Evolutionary conservation across 1,140 invertebrate species (phyloP), one percentile per base, ranked within the genome.

Genomic region (Helicorthomorpha holstii): DNA sequence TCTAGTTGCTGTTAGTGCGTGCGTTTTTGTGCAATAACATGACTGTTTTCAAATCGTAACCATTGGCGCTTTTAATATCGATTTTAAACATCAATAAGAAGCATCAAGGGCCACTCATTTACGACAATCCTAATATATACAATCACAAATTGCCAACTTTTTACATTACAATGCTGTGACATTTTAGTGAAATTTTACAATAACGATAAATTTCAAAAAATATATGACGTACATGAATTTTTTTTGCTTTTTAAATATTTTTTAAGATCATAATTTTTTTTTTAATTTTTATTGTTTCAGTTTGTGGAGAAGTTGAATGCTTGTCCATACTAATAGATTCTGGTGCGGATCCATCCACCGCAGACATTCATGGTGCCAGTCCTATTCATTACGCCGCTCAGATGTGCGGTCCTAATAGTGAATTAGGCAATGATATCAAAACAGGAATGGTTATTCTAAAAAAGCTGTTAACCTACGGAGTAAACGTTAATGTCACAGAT

Each of bases 371-470:
- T 63, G 86, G 88, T 3, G 94, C 93, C 10, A 90, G 85, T 61
- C 91, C 94, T 0, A 70, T 98, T 23, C 94, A 98, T 66, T 98
- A 98, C 69, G 92, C 93, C 0, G 90, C 92, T 21, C 92, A 96
- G 67, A 91, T 94, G 78, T 91, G 89, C 63, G 88, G 84, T 1
- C 78, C 81, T 19, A 78, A 78, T 3, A 77, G 76, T 10, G 81
- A 81, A 54, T 75, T 77, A 52, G 79, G 80, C 34, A 63, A 65
- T 53, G 67, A 69, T 58, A 58, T 59, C 58, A 58, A 54, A 48
- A 51, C 60, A 34, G 85, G 85, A 0, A 65, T 91, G 25, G 78
- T 83, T 62, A 83, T 94, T 19, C 71, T 96, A 1, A 78, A 83
- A 52, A 83, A 82, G n/a, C 73, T 96, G 1, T 22, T 46, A 25